phyloP scores from a whole-genome alignment of 2,888 invertebrate species.

The Orthosia gothica region DNA sequence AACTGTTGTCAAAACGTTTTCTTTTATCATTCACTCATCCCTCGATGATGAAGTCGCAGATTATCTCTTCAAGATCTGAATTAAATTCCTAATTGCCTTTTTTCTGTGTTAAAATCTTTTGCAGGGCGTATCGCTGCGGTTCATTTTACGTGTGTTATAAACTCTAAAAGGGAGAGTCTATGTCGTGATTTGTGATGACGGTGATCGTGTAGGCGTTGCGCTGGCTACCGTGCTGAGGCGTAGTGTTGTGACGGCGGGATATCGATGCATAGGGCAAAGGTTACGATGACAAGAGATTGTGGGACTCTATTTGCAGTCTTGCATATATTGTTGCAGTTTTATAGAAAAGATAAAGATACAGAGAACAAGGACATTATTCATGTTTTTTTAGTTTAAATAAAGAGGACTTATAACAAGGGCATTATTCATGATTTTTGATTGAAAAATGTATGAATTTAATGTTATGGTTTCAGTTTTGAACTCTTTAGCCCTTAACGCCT shows the following conservation, averaged over 20 bases:
- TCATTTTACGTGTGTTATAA: constrained; percentile 81
- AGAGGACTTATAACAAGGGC: too few relatives aligned
- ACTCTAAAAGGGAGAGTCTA: constrained; percentile 83
- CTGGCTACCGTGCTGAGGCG: constrained; percentile 78
- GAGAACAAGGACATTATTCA: too few relatives aligned
- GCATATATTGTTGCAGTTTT: constrained; percentile 1
- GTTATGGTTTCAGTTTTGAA: neutral
- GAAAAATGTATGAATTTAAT: too few relatives aligned
- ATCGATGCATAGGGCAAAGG: constrained; percentile 47
- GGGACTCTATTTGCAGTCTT: constrained; percentile 10
- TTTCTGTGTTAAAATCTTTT: constrained; percentile 50
- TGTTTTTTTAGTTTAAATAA: too few relatives aligned
- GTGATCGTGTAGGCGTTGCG: constrained; percentile 80
- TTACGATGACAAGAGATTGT: constrained; percentile 17
- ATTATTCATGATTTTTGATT: too few relatives aligned
- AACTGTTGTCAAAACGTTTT: too few relatives aligned
- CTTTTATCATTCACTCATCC: too few relatives aligned
- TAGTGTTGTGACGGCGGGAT: constrained; percentile 67
- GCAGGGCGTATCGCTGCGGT: constrained; percentile 65
- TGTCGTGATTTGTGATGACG: constrained; percentile 86
- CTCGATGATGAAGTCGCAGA: neutral
- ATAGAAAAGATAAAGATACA: too few relatives aligned
- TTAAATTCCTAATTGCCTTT: neutral
- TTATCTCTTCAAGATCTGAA: neutral
- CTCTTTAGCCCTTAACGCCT: neutral